Conservation (phyloP, 2,113 vertebrate species). For the Loxodonta africana region DNA sequence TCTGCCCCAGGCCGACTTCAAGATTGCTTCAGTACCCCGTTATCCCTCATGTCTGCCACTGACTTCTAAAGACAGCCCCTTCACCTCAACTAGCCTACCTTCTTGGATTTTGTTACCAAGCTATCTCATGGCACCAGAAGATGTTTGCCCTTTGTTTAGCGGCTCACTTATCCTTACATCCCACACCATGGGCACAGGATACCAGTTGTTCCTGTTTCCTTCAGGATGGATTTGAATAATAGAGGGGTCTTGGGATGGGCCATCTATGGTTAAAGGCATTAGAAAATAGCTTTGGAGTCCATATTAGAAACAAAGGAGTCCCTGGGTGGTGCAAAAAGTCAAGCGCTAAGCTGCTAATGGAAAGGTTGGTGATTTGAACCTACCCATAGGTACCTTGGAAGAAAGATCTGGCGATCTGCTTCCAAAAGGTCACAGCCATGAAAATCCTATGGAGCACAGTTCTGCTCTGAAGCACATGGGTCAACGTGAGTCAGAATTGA, state of each 20-base stretch:
- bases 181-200: too few relatives aligned
- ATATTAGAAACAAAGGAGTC: not conserved
- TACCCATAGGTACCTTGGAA: not conserved
- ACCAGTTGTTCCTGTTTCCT: not conserved
- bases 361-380: not conserved
- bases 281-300: not conserved
- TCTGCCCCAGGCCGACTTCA: not conserved
- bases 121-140: not conserved
- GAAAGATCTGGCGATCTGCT: not conserved
- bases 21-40: not conserved
- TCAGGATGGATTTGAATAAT: not conserved
- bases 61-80: not conserved
- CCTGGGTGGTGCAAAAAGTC: not conserved
- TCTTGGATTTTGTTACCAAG: not conserved
- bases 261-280: not conserved
- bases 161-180: not conserved
- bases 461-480: not conserved
- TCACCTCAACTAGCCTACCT: not conserved
- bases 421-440: not conserved
- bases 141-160: not conserved
- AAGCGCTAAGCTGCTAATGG: not conserved
- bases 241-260: not conserved
- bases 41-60: not conserved
- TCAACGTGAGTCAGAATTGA: not conserved
- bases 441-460: not conserved